A percentile compares a stretch with the other conserved stretches of the same genome.
Evolutionary conservation across 2,888 invertebrate species (phyloP).

Genomic region (Drosophila lutescens): DNA sequence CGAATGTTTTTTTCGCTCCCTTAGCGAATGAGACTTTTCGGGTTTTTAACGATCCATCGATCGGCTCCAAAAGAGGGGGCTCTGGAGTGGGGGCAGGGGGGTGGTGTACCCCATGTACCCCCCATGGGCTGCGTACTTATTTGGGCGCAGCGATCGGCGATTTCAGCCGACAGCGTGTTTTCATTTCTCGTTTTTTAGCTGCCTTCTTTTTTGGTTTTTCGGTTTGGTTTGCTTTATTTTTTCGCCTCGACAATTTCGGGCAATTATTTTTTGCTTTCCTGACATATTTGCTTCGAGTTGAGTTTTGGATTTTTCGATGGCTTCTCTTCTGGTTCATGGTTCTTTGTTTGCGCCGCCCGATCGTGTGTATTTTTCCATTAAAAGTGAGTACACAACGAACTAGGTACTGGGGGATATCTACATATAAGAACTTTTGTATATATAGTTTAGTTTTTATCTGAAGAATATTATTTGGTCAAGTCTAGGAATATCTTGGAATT

Average conservation of each 20-base stretch:
- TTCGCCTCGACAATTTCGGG: constrained; percentile 39
- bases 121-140: constrained; percentile 41
- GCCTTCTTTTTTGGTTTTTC: constrained; percentile 3
- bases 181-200: constrained; percentile 25
- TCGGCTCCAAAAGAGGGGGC: constrained; percentile 13
- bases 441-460: not conserved
- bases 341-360: constrained; percentile 28
- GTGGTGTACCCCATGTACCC: not conserved
- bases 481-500: not conserved
- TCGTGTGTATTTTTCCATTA: constrained; percentile 30
- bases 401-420: not conserved
- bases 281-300: constrained; percentile 28
- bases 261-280: constrained; percentile 37
- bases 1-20: constrained; percentile 25
- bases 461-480: not conserved
- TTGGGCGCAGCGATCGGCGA: constrained; percentile 38
- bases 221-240: not conserved
- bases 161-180: constrained; percentile 6
- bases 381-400: constrained; percentile 22
- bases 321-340: constrained; percentile 34
- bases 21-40: constrained; percentile 13
- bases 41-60: constrained; percentile 10
- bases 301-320: constrained; percentile 27
- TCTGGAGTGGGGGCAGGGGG: not conserved
- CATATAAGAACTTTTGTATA: not conserved